Evolutionary conservation across 2,888 invertebrate genomes (phyloP).

Genomic region (Tromatobia lineatoria): DNA sequence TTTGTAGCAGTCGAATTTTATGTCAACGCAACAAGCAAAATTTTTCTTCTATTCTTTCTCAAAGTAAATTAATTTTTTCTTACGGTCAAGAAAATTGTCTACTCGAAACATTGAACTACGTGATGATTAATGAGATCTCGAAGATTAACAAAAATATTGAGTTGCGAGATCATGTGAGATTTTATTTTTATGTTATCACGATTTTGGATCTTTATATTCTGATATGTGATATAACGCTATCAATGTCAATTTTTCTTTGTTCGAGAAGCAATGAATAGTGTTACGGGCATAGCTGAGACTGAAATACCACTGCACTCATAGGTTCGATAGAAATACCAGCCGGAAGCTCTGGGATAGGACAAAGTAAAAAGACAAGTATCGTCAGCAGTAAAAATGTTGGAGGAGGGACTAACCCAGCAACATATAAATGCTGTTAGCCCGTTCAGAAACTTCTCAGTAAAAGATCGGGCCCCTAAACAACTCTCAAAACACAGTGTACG

Average conservation of each 20-base stretch:
- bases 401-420: constrained; percentile 69
- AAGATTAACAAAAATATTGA: neutral
- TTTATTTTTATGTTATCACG: neutral
- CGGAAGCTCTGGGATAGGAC: constrained; percentile 45
- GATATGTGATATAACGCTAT: neutral
- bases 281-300: neutral
- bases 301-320: neutral
- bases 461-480: constrained; percentile 69
- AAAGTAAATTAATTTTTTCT: too few relatives aligned
- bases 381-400: constrained; percentile 51
- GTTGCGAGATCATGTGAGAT: neutral
- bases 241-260: neutral
- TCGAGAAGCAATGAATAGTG: neutral
- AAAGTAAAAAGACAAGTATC: constrained; percentile 45
- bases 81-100: too few relatives aligned
- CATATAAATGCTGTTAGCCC: constrained; percentile 71
- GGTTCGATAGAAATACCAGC: constrained; percentile 4
- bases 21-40: too few relatives aligned
- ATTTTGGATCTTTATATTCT: neutral
- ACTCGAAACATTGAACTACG: too few relatives aligned
- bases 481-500: constrained; percentile 21
- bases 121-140: too few relatives aligned
- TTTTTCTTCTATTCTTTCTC: too few relatives aligned
- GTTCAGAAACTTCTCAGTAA: constrained; percentile 74
- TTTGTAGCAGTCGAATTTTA: too few relatives aligned